phyloP scores from a whole-genome alignment of 2,797 vertebrate species.

The Anas bahamensis region DNA sequence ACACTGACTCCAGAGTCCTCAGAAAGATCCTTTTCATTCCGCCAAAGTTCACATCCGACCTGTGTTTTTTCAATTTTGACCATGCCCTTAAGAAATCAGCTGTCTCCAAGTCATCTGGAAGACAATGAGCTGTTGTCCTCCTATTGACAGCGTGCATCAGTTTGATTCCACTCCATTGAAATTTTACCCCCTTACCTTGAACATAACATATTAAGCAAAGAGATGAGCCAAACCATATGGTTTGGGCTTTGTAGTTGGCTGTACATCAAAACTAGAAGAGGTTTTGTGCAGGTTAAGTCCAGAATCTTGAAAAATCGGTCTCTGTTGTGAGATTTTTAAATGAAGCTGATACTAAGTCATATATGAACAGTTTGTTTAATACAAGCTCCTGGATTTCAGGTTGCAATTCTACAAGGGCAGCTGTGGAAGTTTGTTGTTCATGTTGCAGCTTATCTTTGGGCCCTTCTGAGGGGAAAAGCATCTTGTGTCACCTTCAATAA shows the following conservation, averaged over 20 bases:
- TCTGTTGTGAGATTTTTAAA: background rate
- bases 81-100: background rate
- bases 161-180: background rate
- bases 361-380: background rate
- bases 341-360: background rate
- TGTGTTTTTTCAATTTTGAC: background rate
- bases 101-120: background rate
- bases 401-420: background rate
- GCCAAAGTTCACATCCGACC: background rate
- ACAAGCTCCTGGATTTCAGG: background rate
- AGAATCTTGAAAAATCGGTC: background rate
- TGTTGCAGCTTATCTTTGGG: background rate
- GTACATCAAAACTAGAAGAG: background rate
- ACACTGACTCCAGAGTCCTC: fast-evolving
- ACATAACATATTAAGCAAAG: background rate
- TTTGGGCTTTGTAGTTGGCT: background rate
- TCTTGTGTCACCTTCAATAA: background rate
- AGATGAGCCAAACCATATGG: background rate
- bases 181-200: background rate
- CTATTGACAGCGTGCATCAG: background rate
- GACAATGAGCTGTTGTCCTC: background rate
- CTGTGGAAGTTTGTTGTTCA: background rate
- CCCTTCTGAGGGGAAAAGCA: background rate
- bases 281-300: background rate
- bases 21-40: background rate